Percentiles rank a stretch among this genome's conserved stretches.
These are phyloP conservation scores for Elgaria multicarinata DNA, from an alignment of 2,113 vertebrate genomes.

Conservation along the genomic window DNA sequence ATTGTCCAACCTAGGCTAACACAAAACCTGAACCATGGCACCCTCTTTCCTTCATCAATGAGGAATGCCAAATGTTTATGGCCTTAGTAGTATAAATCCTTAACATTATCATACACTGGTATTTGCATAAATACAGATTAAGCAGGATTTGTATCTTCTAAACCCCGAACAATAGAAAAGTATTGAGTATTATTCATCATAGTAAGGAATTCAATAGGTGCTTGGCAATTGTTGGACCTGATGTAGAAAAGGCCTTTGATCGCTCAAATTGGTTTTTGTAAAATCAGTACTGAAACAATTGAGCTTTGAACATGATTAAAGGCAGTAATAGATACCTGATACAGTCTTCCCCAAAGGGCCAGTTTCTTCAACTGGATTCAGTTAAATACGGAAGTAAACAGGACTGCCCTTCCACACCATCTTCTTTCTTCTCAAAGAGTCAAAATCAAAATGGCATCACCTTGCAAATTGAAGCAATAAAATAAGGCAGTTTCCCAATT, in stretches of 20 bases:
- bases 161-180: neutral
- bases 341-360: neutral
- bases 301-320: neutral
- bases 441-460: neutral
- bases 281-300: neutral
- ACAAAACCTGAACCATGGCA: neutral
- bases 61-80: neutral
- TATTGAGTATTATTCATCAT: neutral
- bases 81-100: neutral
- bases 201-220: conserved; percentile 2
- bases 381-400: too few species aligned
- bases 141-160: neutral
- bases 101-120: neutral
- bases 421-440: neutral
- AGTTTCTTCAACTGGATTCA: neutral
- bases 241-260: neutral
- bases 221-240: neutral
- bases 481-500: neutral
- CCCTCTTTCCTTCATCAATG: neutral
- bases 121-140: neutral
- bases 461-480: neutral
- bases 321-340: too few species aligned
- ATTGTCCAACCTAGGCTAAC: neutral
- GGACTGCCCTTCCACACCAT: neutral
- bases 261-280: neutral